Base-by-base conservation (phyloP, 2,113 vertebrate species). In the Bubo blakistoni region DNA sequence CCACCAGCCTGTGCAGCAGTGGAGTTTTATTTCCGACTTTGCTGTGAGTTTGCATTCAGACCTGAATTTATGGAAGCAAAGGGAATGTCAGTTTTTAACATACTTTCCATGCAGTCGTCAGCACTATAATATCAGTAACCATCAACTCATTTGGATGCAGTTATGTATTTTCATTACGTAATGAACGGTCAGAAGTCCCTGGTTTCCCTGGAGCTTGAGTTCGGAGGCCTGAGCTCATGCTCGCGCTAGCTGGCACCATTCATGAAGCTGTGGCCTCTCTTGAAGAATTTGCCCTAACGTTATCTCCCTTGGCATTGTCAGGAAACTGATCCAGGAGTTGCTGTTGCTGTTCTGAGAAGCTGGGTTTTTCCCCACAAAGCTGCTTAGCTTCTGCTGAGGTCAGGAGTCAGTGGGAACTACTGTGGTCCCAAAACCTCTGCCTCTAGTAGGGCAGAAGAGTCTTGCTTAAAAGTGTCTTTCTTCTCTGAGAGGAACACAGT, bases 1-100 rank as follows among this genome's bases (percentile, higher is more conserved):
- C 96, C 98, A 98, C 92, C 98, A 98, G 94, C 98, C 98, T 70
- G 97, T 98, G 97, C 98, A 98, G 95, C 98, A 98, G 85, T 98
- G 98, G 98, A 98, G 97, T 79, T 98, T 98, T 70, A 88, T 98
- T 71, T 98, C 98, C 0, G 98, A 98, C 94, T 98, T 98, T 88
- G 97, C 98, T 52, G 98, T 98, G 95, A 98, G 98, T 97, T 36
- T 11, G n/a, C 22, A 44, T 72, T 52, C 54, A 52, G 20, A 22
- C 20, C 20, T 18, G 27, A 77, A 44, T 67, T 30, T 74, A 61
- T 42, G 61, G 73, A 72, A 59, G 55, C 54, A 74, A 86, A 40
- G 42, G 74, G 16, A 17, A 57, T 24, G 34, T 51, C 30, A 19
- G 20, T 40, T 59, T 51, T 72, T 29, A 52, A 38, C 20, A 5